A percentile compares a stretch with the other conserved stretches of the same genome.
These are phyloP conservation scores for Trogon surrucura DNA, from an alignment of 2,113 vertebrate species.

Conservation along the genomic window DNA sequence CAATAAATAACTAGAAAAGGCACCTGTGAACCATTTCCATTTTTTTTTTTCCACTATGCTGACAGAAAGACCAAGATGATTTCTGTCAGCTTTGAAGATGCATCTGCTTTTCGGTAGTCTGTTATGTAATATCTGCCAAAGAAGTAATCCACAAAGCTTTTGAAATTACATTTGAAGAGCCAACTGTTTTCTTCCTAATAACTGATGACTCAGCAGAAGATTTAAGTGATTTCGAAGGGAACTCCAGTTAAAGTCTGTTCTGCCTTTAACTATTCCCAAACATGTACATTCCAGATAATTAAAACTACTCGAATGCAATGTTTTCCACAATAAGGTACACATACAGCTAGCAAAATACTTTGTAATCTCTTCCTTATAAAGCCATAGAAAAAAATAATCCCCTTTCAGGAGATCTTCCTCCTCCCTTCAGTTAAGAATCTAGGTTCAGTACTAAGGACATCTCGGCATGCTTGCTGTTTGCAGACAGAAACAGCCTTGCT, in stretches of 20 bases:
- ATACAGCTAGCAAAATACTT: background rate
- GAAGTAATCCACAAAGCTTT: background rate
- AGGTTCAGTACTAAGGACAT: background rate
- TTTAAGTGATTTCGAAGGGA: background rate
- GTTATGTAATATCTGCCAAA: background rate
- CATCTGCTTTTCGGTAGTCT: background rate
- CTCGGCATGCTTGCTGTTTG: background rate
- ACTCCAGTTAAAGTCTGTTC: background rate
- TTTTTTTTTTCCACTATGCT: background rate
- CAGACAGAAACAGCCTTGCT: background rate
- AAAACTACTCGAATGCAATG: background rate
- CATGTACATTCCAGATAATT: background rate
- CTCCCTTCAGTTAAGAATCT: background rate
- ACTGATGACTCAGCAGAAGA: background rate
- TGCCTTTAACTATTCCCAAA: background rate
- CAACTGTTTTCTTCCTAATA: background rate
- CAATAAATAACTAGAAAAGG: background rate
- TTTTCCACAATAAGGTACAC: background rate
- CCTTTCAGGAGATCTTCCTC: background rate
- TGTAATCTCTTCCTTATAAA: background rate
- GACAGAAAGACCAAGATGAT: background rate
- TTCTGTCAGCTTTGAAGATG: background rate
- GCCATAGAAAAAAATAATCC: background rate
- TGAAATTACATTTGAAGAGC: background rate
- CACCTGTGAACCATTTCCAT: background rate